Base-by-base conservation (phyloP, 2,113 vertebrate genomes). In the Alosa alosa region DNA sequence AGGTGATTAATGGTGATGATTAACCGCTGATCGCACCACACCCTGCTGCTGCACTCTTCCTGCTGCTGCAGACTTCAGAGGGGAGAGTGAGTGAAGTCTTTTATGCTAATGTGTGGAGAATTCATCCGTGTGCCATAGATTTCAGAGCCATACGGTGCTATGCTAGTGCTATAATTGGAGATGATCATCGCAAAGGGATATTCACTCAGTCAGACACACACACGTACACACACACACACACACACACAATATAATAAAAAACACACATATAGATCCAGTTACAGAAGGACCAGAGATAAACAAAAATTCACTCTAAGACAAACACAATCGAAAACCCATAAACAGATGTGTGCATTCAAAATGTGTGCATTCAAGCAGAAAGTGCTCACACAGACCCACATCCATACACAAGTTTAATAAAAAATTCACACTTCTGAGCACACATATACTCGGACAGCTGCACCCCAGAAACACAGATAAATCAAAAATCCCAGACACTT, bases 1-100 rank as follows among this genome's bases (percentile, higher is more conserved):
- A 78, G 15, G 72, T 78, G 72, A 78, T 78, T 78, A 78, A 78
- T 78, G 25, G 36, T 15, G 36, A 39, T 41, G 72, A 78, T 78
- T 39, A 78, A 4, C 13, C 36, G n/a, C 8, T 25, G 64, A 36
- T 36, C 13, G 31, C 9, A 39, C 31, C 72, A 78, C 9, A 15
- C 36, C 36, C 39, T 11, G 39, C 72, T 10, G n/a, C 60, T 10
- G 6, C 6, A 25, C 22, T 1, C 6, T n/a, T n/a, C n/a, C 0
- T 6, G 18, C 55, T 4, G 55, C 55, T 22, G 52, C 52, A 55
- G 52, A 13, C 15, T 55, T 18, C 52, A 55, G 52, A 17, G 52
- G 17, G 52, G 52, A 17, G 17, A 55, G 52, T 3, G 11, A 55
- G 52, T 18, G 52, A 3, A 55, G 52, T 55, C 52, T 55, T 44